Percentiles rank a stretch among this genome's conserved stretches.
Conservation (phyloP, 1,140 invertebrate genomes). For the Liolophura sinensis region DNA sequence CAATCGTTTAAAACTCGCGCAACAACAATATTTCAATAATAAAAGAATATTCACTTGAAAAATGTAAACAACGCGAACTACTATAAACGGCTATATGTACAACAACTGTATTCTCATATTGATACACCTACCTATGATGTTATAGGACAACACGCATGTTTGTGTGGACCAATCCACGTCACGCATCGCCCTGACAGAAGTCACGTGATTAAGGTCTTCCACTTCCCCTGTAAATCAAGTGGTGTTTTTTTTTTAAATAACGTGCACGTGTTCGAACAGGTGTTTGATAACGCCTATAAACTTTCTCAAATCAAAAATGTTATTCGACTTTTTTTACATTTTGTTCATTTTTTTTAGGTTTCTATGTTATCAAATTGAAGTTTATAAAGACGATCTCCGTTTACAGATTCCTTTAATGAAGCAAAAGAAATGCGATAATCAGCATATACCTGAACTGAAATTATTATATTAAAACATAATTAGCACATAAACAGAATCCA, state of each 20-base stretch:
- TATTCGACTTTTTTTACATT: background rate
- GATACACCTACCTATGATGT: conserved; percentile 67
- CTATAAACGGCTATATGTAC: too few species aligned
- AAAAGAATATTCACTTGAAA: too few species aligned
- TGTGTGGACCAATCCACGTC: conserved; percentile 81
- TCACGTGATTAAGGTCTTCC: conserved; percentile 58
- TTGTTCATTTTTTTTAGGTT: background rate
- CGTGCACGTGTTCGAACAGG: too few species aligned
- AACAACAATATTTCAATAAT: too few species aligned
- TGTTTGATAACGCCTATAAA: background rate
- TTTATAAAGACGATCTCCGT: conserved; percentile 8
- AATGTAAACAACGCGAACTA: too few species aligned
- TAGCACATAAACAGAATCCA: too few species aligned
- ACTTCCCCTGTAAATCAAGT: conserved; percentile 36
- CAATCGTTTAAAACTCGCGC: too few species aligned
- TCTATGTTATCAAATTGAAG: background rate
- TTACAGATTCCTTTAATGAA: too few species aligned
- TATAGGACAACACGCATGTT: conserved; percentile 78
- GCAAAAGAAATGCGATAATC: too few species aligned
- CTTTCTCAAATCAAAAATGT: background rate
- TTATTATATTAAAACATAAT: too few species aligned
- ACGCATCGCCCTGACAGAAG: conserved; percentile 74
- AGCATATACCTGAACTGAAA: too few species aligned
- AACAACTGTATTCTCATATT: too few species aligned
- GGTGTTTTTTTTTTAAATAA: conserved; percentile 13